A percentile compares a stretch with the other conserved stretches of the same genome.
Conservation (phyloP, 30 jellyfish, hydroid and myxozoan species). For the Phacellophora camtschatica region DNA sequence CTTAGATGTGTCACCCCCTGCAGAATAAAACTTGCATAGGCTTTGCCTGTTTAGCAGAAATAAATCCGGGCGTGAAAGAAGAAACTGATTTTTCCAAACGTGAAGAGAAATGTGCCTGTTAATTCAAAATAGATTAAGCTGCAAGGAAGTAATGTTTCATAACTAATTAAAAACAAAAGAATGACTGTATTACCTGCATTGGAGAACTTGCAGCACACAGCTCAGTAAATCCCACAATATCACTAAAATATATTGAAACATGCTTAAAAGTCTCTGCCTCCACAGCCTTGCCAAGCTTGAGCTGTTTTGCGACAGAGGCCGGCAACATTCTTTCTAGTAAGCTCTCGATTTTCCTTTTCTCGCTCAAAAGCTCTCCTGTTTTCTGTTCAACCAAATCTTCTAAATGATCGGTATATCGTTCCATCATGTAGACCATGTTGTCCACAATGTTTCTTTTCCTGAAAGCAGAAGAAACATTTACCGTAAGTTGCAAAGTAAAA, state of each 20-base stretch:
- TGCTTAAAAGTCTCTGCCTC: conserved; percentile 92
- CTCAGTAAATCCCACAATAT: conserved; percentile 91
- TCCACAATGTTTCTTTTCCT: conserved; percentile 86
- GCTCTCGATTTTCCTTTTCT: conserved; percentile 79
- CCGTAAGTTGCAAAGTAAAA: too few relatives aligned
- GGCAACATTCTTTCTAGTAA: conserved; percentile 92
- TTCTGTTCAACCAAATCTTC: conserved; percentile 92
- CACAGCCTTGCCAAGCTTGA: conserved; percentile 90
- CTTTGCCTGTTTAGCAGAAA: too few relatives aligned
- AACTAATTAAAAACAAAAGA: too few relatives aligned
- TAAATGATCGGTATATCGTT: conserved; percentile 78
- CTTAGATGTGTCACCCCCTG: too few relatives aligned
- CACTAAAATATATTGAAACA: conserved; percentile 95
- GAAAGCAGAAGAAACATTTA: background rate
- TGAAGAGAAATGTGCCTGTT: too few relatives aligned
- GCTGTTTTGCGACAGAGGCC: conserved; percentile 84
- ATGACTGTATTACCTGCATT: conserved; percentile 89
- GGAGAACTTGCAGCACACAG: conserved; percentile 88
- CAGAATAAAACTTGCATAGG: too few relatives aligned
- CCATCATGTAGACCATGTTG: conserved; percentile 94
- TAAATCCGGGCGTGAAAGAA: too few relatives aligned
- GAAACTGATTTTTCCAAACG: too few relatives aligned
- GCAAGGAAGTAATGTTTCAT: too few relatives aligned
- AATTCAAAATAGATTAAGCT: too few relatives aligned
- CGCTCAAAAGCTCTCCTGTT: conserved; percentile 80